A percentile compares a stretch with the other conserved stretches of the same genome.
Evolutionary conservation across 1,140 invertebrate genomes (phyloP).

Genomic region (Cotesia vestalis): DNA sequence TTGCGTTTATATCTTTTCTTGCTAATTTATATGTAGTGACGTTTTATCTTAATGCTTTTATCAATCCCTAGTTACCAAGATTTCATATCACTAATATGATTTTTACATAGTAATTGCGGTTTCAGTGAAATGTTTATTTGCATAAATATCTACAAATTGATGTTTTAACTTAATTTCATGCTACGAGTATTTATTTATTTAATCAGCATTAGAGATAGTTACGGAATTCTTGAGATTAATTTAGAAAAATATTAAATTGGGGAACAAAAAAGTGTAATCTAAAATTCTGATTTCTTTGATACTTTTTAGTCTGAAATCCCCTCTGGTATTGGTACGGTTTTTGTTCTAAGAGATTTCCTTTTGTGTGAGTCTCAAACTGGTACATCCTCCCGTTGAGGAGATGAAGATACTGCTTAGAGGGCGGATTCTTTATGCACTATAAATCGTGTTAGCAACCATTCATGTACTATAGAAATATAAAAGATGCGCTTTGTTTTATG

Average conservation of each 20-base stretch:
- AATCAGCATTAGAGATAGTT: no score
- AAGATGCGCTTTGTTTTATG: no score
- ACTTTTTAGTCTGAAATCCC: background rate
- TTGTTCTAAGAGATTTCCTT: constrained; percentile 3
- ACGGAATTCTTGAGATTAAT: no score
- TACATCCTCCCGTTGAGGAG: background rate
- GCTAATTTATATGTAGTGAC: no score
- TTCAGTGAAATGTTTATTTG: background rate
- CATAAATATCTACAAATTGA: no score
- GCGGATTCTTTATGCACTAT: constrained; percentile 52
- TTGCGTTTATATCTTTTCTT: no score
- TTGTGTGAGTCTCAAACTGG: constrained; percentile 14
- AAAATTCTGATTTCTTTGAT: constrained; percentile 27
- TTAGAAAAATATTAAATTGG: no score
- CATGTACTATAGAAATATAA: constrained; percentile 50
- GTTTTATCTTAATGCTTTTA: no score
- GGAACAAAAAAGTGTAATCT: no score
- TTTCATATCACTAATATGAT: background rate
- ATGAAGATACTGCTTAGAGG: constrained; percentile 31
- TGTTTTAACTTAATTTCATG: no score
- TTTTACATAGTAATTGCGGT: background rate
- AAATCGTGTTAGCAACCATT: constrained; percentile 53
- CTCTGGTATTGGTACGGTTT: background rate
- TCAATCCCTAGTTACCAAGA: no score
- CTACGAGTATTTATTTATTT: no score